Base-by-base conservation (phyloP, 1,140 invertebrate species). In the Temnothorax curvispinosus region DNA sequence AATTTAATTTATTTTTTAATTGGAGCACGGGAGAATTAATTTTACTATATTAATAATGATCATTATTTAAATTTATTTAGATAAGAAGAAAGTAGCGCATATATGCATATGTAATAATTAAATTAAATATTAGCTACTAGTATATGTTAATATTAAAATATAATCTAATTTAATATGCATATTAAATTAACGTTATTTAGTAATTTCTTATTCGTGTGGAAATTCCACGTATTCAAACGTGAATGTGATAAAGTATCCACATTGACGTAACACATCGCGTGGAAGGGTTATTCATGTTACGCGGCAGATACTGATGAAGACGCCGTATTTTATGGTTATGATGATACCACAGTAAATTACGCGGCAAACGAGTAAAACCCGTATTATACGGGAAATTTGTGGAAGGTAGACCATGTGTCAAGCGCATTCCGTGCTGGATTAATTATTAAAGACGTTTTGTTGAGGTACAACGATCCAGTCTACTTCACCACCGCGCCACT, bases 381-480 rank as follows among this genome's bases (percentile, higher is more conserved):
- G 11, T n/a, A 21, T 41, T 84, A n/a, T 18, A 47, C 18, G 27
- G 69, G 69, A 84, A 84, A 84, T 84, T 84, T 75, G 80, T 74
- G 65, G 78, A 74, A 72, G 65, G 78, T 72, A 60, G 27, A 82
- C 52, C 80, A 35, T 74, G 41, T 60, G 67, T 82, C 80, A 82
- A 9, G 54, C n/a, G 41, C 67, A 74, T 82, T 82, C 80, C 18
- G 52, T n/a, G 67, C 27, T 9, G 54, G 69, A 75, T 84, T 84
- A 84, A 84, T 84, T 74, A 84, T 84, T 84, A 75, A 84, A 84
- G 69, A 44, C 38, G 54, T 74, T 60, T 84, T 75, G 80, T n/a
- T 21, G 18, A 5, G 11, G 69, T 41, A 27, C 44, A 75, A 62
- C 54, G 44, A 84, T 84, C 69, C 54, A 21, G 54, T 82, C 35